Conservation (phyloP, 2,888 invertebrate species). For the Agrotis ipsilon region DNA sequence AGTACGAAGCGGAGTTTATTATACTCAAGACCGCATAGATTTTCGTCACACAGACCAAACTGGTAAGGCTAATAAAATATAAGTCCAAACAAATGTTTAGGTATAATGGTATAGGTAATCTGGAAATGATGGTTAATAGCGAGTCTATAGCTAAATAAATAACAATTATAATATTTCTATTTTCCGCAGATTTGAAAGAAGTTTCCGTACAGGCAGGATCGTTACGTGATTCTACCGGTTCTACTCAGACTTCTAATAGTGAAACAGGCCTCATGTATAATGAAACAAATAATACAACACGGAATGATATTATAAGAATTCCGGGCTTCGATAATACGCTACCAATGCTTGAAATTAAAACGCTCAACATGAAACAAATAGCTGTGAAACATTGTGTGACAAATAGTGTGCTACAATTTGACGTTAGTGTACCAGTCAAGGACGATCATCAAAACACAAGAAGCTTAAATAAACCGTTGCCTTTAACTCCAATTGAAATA, state of each 20-base stretch:
- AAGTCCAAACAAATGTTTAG: background rate
- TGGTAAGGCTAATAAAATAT: slow-evolving; percentile 54
- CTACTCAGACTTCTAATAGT: slow-evolving; percentile 32
- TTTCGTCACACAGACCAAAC: slow-evolving; percentile 25
- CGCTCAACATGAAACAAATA: slow-evolving; percentile 76
- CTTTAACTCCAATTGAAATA: slow-evolving; percentile 71
- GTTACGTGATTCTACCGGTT: slow-evolving; percentile 17
- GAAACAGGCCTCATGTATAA: slow-evolving; percentile 40
- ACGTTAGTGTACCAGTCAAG: slow-evolving; percentile 74
- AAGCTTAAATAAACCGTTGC: slow-evolving; percentile 63
- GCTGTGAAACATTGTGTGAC: slow-evolving; percentile 80
- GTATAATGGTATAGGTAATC: background rate
- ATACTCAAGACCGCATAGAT: slow-evolving; percentile 71
- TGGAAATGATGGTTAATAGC: too few species aligned
- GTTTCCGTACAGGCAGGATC: slow-evolving; percentile 71
- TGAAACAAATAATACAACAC: slow-evolving; percentile 46
- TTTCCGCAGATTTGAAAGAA: slow-evolving; percentile 63
- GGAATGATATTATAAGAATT: slow-evolving; percentile 61
- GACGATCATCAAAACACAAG: slow-evolving; percentile 45
- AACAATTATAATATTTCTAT: background rate
- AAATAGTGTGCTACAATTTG: slow-evolving; percentile 82
- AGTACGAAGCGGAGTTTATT: slow-evolving; percentile 82
- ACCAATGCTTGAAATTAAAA: slow-evolving; percentile 77
- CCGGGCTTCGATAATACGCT: slow-evolving; percentile 77
- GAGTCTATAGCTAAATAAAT: too few species aligned